phyloP scores from a whole-genome alignment of 2,888 invertebrate genomes.

The Gastrophysa polygoni region DNA sequence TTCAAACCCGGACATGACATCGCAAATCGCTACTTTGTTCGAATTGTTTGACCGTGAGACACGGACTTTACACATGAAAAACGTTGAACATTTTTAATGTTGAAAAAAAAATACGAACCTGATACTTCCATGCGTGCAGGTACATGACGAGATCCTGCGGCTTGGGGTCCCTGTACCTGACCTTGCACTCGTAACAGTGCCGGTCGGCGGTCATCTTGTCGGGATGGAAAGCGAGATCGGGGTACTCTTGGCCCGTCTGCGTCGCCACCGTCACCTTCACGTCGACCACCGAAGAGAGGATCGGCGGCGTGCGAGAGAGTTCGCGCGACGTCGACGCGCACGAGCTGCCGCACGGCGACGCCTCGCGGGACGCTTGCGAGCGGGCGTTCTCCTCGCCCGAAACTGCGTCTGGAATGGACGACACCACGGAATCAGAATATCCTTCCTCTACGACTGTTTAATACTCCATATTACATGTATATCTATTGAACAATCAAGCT shows the following conservation, averaged over 20 bases:
- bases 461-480: no score
- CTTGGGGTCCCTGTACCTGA: conserved; percentile 88
- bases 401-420: conserved; percentile 49
- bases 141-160: conserved; percentile 94
- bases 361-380: conserved; percentile 70
- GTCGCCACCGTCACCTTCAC: conserved; percentile 78
- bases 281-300: conserved; percentile 49
- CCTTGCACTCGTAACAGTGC: conserved; percentile 93
- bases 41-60: no score
- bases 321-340: conserved; percentile 53
- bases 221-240: conserved; percentile 69
- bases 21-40: no score
- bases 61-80: no score
- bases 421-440: no score
- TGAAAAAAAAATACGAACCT: conserved; percentile 61
- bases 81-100: background rate
- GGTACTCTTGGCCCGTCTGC: conserved; percentile 81
- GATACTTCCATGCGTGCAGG: conserved; percentile 93
- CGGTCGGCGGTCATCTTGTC: conserved; percentile 81
- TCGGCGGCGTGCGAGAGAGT: conserved; percentile 48
- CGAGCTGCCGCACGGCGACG: conserved; percentile 74
- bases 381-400: conserved; percentile 70
- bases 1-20: no score
- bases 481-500: no score
- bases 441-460: no score